A percentile compares a stretch with the other conserved stretches of the same genome.
These are phyloP conservation scores for Sciurus vulgaris DNA, from an alignment of 2,797 vertebrate species.

Conservation along the genomic window DNA sequence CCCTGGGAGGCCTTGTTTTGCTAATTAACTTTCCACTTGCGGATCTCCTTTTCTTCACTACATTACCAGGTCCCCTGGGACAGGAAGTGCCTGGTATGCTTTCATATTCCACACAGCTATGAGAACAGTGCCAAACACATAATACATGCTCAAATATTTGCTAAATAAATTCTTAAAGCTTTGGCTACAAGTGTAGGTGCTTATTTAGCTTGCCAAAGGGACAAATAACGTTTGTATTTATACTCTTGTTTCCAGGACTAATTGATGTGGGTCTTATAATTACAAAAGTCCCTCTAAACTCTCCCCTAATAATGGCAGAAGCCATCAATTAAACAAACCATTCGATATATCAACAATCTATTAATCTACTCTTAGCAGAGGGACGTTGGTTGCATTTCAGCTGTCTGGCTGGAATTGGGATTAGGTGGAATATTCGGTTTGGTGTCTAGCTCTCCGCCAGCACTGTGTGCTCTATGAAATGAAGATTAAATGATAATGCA, in stretches of 20 bases:
- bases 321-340: constrained; percentile 79
- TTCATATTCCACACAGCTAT: neutral
- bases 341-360: constrained; percentile 75
- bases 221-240: constrained; percentile 74
- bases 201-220: constrained; percentile 75
- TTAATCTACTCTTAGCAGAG: constrained; percentile 51
- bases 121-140: constrained; percentile 26
- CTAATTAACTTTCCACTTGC: constrained; percentile 45
- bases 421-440: constrained; percentile 9
- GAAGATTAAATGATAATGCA: neutral
- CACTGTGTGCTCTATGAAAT: neutral
- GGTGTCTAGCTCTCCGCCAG: constrained; percentile 13
- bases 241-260: constrained; percentile 68
- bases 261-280: constrained; percentile 67
- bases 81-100: neutral
- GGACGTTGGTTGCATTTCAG: constrained; percentile 51
- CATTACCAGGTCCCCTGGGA: constrained; percentile 3
- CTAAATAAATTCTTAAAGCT: constrained; percentile 77
- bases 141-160: constrained; percentile 75
- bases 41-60: constrained; percentile 34
- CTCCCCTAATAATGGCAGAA: constrained; percentile 72
- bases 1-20: constrained; percentile 7
- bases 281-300: constrained; percentile 66
- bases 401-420: constrained; percentile 14
- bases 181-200: constrained; percentile 66